Percentiles rank a stretch among this genome's conserved stretches.
Conservation (phyloP, 2,797 vertebrate genomes). For the Chiroxiphia lanceolata region DNA sequence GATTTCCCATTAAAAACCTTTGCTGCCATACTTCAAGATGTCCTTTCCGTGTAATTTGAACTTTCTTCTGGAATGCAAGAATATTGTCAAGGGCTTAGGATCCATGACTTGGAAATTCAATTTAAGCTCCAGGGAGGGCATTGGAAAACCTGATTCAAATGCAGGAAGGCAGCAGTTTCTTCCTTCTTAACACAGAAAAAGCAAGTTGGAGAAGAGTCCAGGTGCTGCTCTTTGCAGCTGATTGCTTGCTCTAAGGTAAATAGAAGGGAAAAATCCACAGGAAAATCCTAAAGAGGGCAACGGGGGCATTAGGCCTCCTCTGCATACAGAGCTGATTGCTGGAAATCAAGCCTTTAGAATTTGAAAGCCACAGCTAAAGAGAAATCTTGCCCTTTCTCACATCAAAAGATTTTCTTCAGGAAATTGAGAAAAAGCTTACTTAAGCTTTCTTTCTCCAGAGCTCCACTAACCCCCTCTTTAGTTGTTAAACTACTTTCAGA, state of each 20-base stretch:
- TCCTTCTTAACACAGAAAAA: background rate
- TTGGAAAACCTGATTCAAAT: constrained; percentile 19
- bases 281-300: background rate
- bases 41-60: background rate
- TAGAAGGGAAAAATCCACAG: background rate
- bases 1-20: background rate
- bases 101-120: background rate
- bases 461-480: background rate
- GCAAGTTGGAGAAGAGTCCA: background rate
- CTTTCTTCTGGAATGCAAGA: background rate
- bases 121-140: background rate
- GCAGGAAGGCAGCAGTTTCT: background rate
- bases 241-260: background rate
- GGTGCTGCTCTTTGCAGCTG: background rate
- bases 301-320: background rate
- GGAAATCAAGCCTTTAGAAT: background rate
- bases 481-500: background rate
- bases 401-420: background rate
- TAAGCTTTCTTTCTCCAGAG: background rate
- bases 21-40: background rate
- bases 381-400: background rate
- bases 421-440: background rate
- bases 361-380: background rate
- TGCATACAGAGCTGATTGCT: background rate
- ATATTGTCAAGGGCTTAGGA: background rate